phyloP scores from a whole-genome alignment of 2,797 vertebrate species.

The Thunnus albacares region DNA sequence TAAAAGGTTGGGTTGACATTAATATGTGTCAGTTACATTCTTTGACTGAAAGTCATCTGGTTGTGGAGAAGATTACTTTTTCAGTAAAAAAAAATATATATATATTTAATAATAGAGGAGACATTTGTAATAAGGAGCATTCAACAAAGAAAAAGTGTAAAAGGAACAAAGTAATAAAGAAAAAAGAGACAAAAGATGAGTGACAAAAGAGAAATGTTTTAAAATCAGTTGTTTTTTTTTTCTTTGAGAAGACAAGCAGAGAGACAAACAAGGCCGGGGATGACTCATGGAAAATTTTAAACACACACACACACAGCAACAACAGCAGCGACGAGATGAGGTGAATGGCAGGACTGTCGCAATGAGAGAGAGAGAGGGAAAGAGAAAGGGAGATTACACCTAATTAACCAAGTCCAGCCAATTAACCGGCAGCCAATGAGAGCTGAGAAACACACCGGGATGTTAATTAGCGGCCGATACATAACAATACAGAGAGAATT shows the following conservation, averaged over 20 bases:
- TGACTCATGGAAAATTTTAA: not conserved
- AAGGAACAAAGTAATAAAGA: not conserved
- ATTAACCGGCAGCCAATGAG: slow-evolving; percentile 60
- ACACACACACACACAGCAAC: not conserved
- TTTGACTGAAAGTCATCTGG: too few relatives aligned
- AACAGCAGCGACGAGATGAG: not conserved
- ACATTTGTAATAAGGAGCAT: too few relatives aligned
- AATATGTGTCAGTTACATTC: too few relatives aligned
- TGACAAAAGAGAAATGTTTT: not conserved
- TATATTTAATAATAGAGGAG: too few relatives aligned
- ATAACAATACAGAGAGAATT: slow-evolving; percentile 18
- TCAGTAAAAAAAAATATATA: too few relatives aligned
- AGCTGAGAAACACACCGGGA: slow-evolving; percentile 46
- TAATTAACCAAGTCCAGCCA: slow-evolving; percentile 57
- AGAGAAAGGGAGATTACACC: slow-evolving; percentile 24
- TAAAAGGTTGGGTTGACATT: too few relatives aligned
- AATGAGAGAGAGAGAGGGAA: not conserved
- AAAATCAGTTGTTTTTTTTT: not conserved
- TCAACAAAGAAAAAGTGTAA: not conserved
- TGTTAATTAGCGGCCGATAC: slow-evolving; percentile 33
- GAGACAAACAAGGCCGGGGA: not conserved
- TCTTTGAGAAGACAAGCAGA: too few relatives aligned
- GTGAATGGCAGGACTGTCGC: slow-evolving; percentile 40
- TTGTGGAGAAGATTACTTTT: too few relatives aligned
- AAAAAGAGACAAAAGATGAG: not conserved